phyloP scores from a whole-genome alignment of 2,113 vertebrate genomes.

The Trinectes maculatus region DNA sequence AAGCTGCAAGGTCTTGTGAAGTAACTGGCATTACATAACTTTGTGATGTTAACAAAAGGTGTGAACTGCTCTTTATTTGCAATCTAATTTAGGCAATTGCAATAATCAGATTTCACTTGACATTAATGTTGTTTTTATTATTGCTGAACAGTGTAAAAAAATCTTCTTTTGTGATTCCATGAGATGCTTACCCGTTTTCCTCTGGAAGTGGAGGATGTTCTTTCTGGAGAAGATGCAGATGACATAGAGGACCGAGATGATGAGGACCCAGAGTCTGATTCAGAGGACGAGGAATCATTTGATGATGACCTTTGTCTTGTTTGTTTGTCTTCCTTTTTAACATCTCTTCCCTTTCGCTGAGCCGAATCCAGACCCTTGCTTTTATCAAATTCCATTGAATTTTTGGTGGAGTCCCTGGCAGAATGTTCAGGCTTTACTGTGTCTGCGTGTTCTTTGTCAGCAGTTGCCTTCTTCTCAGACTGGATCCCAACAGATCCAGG shows the following conservation, averaged over 20 bases:
- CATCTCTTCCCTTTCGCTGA: constrained; percentile 40
- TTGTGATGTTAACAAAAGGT: too few relatives aligned
- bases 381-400: constrained; percentile 49
- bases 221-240: constrained; percentile 74
- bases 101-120: too few relatives aligned
- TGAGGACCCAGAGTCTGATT: constrained; percentile 80
- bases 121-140: too few relatives aligned
- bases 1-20: too few relatives aligned
- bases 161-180: neutral
- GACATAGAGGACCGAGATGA: constrained; percentile 77
- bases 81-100: too few relatives aligned
- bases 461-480: constrained; percentile 28
- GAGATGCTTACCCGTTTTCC: constrained; percentile 65
- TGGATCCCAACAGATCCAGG: constrained; percentile 28
- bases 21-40: too few relatives aligned
- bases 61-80: too few relatives aligned
- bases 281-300: constrained; percentile 77
- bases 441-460: constrained; percentile 23
- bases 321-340: constrained; percentile 56
- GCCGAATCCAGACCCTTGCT: constrained; percentile 38
- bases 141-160: too few relatives aligned
- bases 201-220: constrained; percentile 62
- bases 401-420: constrained; percentile 50
- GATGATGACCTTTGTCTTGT: constrained; percentile 68
- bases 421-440: constrained; percentile 17